Evolutionary conservation across 2,888 invertebrate species (phyloP), one percentile per base, ranked within the genome.

Genomic region (Scotopteryx bipunctaria): DNA sequence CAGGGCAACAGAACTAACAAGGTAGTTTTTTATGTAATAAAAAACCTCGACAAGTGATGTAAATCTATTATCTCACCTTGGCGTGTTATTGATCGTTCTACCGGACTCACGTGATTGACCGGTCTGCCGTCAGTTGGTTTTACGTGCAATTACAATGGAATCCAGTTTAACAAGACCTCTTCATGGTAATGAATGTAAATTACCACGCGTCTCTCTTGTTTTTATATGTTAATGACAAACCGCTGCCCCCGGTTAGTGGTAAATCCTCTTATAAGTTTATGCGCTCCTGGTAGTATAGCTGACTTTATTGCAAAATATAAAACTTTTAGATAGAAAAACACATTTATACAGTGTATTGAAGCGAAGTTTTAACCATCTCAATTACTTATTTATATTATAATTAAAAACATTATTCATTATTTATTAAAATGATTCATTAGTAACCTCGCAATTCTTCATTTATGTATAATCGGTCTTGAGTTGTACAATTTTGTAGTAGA

Each of bases 161-260:
- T 37, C 55, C 50, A 55, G 41, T 43, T 13, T 27, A 55, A 17
- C n/a, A 15, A 44, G 54, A 32, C 23, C 44, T 19, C 23, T 44
- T 35, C 40, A 54, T 54, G 54, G 43, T 54, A 44, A 53, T 48
- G 37, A 44, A 53, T 48, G 53, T 44, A 54, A 54, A 54, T 54
- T 40, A 23, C 33, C 16, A 25, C 47, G 32, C 32, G 35, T 40
- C 53, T 38, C 32, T 37, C 44, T 43, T 54, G 48, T 44, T 47
- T 43, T 48, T 40, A 17, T 48, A 48, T 48, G 43, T 6, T 32
- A 46, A 46, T 52, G 41, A 19, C 42, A 35, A 42, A 40, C 33
- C 11, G 23, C 40, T 38, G 44, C 40, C 36, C 16, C 9, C 11
- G 25, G 25, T 8, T 21, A 9, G 17, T 29, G 23, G 19, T 47